These are phyloP conservation scores for Stenurella melanura DNA, from an alignment of 2,888 invertebrate genomes.

Conservation along the genomic window DNA sequence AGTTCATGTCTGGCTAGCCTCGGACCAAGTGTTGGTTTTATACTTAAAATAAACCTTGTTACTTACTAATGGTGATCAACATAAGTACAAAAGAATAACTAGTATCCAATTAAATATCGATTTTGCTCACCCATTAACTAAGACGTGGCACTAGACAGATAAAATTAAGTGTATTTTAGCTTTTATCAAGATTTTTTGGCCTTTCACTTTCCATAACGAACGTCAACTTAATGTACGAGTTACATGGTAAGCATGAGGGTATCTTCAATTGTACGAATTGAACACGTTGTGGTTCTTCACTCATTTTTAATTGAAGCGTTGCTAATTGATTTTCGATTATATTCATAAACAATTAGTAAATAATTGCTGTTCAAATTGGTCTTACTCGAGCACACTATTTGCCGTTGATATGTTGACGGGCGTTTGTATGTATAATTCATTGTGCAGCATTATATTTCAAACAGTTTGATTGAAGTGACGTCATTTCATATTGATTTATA, in stretches of 20 bases:
- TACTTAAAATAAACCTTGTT: no score
- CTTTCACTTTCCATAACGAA: no score
- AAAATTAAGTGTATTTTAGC: no score
- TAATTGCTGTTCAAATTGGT: not conserved
- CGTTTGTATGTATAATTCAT: not conserved
- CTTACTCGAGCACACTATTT: not conserved
- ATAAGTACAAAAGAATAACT: no score
- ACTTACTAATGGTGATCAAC: no score
- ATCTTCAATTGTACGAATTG: not conserved
- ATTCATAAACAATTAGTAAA: conserved; percentile 2
- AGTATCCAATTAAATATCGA: no score
- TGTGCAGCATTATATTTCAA: not conserved
- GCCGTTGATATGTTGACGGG: not conserved
- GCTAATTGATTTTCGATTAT: conserved; percentile 1
- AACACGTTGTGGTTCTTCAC: not conserved
- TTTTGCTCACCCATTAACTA: no score
- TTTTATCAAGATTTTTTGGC: no score
- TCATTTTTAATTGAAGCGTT: conserved; percentile 2
- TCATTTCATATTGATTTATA: not conserved
- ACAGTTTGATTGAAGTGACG: not conserved
- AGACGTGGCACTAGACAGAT: no score
- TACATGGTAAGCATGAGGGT: not conserved
- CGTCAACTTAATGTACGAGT: no score
- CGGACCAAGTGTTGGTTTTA: no score
- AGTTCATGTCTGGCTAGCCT: no score